Conservation (phyloP, 2,888 invertebrate genomes). For the Pecten maximus region DNA sequence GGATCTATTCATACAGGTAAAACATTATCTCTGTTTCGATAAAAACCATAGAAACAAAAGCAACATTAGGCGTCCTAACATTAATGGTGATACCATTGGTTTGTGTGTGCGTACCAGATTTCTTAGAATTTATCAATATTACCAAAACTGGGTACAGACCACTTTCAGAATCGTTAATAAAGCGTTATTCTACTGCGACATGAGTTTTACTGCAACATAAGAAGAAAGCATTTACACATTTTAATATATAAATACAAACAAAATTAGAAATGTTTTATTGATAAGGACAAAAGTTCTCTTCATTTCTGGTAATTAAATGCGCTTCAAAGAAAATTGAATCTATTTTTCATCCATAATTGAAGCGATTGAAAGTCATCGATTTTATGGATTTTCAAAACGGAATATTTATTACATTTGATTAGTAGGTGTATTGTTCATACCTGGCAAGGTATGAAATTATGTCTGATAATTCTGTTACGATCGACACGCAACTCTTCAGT, state of each 20-base stretch:
- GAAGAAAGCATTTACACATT: no score
- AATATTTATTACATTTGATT: background rate
- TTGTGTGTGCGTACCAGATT: background rate
- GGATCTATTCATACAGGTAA: conserved; percentile 21
- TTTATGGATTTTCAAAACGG: background rate
- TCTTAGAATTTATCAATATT: background rate
- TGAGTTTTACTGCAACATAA: no score
- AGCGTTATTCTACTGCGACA: background rate
- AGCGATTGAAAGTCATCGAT: background rate
- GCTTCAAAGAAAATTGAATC: background rate
- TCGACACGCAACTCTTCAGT: background rate
- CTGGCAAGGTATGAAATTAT: background rate
- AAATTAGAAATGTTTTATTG: no score
- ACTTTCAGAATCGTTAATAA: background rate
- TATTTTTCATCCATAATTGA: background rate
- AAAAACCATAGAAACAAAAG: conserved; percentile 24
- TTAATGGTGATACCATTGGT: background rate
- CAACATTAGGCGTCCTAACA: background rate
- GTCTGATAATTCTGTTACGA: background rate
- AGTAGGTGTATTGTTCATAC: background rate
- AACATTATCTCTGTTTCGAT: conserved; percentile 23
- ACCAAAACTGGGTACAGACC: background rate
- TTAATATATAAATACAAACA: no score
- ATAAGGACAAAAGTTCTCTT: background rate
- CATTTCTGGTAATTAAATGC: background rate